Conservation (phyloP, 1,140 invertebrate genomes). For the Scaptomyza graminum region DNA sequence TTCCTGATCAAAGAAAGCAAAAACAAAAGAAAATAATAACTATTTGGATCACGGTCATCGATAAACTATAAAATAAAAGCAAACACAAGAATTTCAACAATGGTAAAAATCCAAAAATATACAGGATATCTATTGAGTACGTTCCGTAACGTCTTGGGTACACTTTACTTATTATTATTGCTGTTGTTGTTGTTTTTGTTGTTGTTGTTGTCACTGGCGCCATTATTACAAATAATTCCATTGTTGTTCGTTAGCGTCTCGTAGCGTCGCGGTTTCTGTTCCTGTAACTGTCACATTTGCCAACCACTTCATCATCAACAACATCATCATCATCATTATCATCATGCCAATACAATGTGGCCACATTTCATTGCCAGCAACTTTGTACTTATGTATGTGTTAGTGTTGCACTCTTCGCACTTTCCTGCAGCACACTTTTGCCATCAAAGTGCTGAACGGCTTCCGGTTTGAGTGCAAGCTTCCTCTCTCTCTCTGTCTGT, state of each 20-base stretch:
- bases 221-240: conserved; percentile 57
- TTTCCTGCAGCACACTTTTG: conserved; percentile 2
- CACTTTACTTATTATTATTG: conserved; percentile 4
- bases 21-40: too few species aligned
- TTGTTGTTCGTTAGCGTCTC: conserved; percentile 51
- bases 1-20: too few species aligned
- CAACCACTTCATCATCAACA: conserved; percentile 68
- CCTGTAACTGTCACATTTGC: conserved; percentile 71
- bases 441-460: conserved; percentile 34
- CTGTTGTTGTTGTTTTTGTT: conserved; percentile 6
- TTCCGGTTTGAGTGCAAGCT: conserved; percentile 41
- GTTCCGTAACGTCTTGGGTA: not conserved
- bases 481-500: conserved; percentile 16
- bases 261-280: conserved; percentile 53
- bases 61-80: too few species aligned
- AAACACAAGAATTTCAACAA: too few species aligned
- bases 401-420: not conserved
- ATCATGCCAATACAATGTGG: conserved; percentile 43
- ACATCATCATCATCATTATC: not conserved
- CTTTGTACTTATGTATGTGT: conserved; percentile 6
- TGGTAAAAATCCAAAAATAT: too few species aligned
- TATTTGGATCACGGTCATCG: too few species aligned
- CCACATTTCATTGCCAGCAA: conserved; percentile 21
- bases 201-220: conserved; percentile 45
- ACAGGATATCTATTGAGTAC: not conserved